Evolutionary conservation across 2,113 vertebrate genomes (phyloP), one percentile per base, ranked within the genome.

Genomic region (Odobenus rosmarus): DNA sequence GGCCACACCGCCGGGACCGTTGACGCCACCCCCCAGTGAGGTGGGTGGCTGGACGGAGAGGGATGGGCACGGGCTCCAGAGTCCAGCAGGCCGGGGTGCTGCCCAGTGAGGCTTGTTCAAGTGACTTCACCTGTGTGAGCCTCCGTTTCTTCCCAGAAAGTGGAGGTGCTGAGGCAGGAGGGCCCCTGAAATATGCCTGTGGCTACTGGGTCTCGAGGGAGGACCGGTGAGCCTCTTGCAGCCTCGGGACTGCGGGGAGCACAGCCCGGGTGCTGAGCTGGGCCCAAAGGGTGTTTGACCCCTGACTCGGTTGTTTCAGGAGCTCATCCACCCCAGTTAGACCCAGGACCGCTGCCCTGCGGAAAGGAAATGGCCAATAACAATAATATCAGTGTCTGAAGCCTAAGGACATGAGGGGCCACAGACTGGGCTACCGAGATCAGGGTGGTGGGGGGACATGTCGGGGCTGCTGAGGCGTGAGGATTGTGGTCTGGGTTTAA

Each of bases 1-100:
- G 82, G 36, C 74, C 19, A 9, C 0, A 1, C 42, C 0, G 2
- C 5, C 5, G 4, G 5, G 51, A 12, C 51, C 8, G 13, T 36
- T 0, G 9, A 69, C 24, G 21, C 53, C 4, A 4, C 8, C 36
- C 62, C 31, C 83, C 13, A 0, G 26, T 1, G 16, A 31, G 28
- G 31, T 3, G n/a, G 21, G 57, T 2, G 5, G 46, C 49, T 19
- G 19, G 36, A 23, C 11, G 0, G 1, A 15, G 36, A 31, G 14
- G 53, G 24, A 19, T 33, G 31, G 36, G 2, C 64, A 19, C 59
- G 16, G 28, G 59, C 76, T 64, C 46, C 33, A n/a, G 79, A 59
- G 62, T 42, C 53, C 3, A 8, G 46, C 36, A 4, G 76, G 23
- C 51, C 64, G 7, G 49, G 57, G 23, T 3, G 21, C 59, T 28